Base-by-base conservation (phyloP, 2,888 invertebrate genomes). In the Galerucella calmariensis region DNA sequence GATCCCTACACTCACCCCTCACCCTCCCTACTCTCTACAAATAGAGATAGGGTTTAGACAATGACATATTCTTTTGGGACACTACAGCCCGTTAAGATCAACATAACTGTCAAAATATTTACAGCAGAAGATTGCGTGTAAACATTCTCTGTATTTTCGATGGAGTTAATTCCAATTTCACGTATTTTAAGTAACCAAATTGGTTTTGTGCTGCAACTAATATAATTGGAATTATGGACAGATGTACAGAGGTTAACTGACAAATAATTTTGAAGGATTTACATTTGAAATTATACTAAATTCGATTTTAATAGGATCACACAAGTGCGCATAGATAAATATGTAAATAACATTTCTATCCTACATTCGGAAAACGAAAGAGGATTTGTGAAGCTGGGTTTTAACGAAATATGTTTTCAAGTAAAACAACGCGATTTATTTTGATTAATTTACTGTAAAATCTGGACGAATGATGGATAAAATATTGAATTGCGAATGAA, bases 231-330 rank as follows among this genome's bases (percentile, higher is more conserved):
- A 56, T 56, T 20, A 20, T 16, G 48, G 14, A 14, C 48, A 48
- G 14, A 48, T 48, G 48, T 56, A 16, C 8, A 56, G n/a, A n/a
- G n/a, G 14, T 5, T 56, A 16, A 10, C 20, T 10, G 10, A 2
- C 56, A 10, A 16, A 41, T 62, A 35, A 62, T 62, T 62, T 62
- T 27, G 41, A 4, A 62, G 41, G 14, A 62, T 62, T 62, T 41
- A 41, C 62, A 10, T 62, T 62, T 62, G 35, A 62, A 62, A 62
- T 41, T 35, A 62, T 35, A 35, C 62, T 11, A 62, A 35, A 62
- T 62, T 62, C 35, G 41, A 62, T 41, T 62, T 62, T 62, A 62
- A 62, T 62, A 62, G 62, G 62, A 62, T 62, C 62, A 41, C 14
- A 41, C 41, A 62, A n/a, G 9, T 35, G 14, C n/a, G n/a, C n/a